These are phyloP conservation scores for Dicyrtoma fusca DNA, from an alignment of 2,888 invertebrate genomes.

Conservation along the genomic window DNA sequence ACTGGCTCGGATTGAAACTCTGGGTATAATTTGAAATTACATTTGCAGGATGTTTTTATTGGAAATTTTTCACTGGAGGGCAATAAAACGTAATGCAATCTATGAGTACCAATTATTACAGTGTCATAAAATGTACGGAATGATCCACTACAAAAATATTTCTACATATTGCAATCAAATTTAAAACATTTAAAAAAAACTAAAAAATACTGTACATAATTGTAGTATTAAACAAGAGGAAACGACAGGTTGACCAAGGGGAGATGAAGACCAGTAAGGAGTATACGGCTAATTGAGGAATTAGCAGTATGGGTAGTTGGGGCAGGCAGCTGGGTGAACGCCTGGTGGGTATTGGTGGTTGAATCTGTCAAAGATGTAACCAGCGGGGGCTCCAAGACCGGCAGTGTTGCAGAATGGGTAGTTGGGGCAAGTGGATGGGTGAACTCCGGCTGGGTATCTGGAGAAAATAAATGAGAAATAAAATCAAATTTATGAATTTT, in stretches of 20 bases:
- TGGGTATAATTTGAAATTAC: background rate
- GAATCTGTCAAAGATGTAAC: constrained; percentile 50
- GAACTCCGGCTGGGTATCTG: constrained; percentile 45
- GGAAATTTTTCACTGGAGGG: background rate
- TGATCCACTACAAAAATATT: constrained; percentile 16
- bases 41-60: background rate
- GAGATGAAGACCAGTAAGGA: background rate
- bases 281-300: background rate
- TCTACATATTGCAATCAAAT: background rate
- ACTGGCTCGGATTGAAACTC: too few relatives aligned
- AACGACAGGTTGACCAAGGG: background rate
- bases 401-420: constrained; percentile 65
- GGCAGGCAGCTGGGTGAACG: constrained; percentile 37
- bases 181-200: background rate
- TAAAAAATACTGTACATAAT: constrained; percentile 1
- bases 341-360: constrained; percentile 53
- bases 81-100: constrained; percentile 18
- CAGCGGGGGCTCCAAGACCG: constrained; percentile 44
- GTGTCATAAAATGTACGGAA: constrained; percentile 12
- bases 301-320: constrained; percentile 42
- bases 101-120: constrained; percentile 20
- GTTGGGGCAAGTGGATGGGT: constrained; percentile 66
- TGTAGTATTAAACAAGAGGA: background rate
- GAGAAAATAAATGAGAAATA: background rate
- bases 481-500: background rate